These are phyloP conservation scores for Corbicula japonica DNA, from an alignment of 2,888 invertebrate species.

Conservation along the genomic window DNA sequence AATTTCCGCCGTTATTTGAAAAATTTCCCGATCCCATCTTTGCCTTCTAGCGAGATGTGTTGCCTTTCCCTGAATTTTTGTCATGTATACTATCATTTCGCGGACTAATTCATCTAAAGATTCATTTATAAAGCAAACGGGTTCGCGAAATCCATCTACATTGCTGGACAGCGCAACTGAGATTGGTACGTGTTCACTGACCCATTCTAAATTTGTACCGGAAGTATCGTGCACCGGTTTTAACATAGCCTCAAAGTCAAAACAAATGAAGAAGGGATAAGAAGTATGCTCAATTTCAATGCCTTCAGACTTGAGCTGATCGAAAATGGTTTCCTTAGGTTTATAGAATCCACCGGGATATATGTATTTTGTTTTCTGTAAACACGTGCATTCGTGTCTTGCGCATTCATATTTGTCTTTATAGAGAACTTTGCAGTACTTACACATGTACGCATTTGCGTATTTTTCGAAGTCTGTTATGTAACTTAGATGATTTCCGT, in stretches of 20 bases:
- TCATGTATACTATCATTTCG: background rate
- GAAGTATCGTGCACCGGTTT: background rate
- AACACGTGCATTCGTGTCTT: constrained; percentile 4
- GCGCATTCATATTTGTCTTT: too few relatives aligned
- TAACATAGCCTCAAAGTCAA: constrained; percentile 32
- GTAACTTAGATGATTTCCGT: constrained; percentile 38
- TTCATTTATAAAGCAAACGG: constrained; percentile 27
- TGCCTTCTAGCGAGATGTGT: background rate
- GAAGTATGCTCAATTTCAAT: constrained; percentile 8
- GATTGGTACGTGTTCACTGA: constrained; percentile 31
- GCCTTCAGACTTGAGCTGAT: constrained; percentile 29
- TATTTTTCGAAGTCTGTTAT: constrained; percentile 11
- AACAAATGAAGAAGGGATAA: constrained; percentile 44
- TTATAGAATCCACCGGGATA: constrained; percentile 46
- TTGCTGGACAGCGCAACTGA: constrained; percentile 44
- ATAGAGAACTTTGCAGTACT: constrained; percentile 17
- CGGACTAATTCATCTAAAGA: constrained; percentile 23
- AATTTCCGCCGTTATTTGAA: background rate
- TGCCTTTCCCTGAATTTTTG: background rate
- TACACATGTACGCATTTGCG: constrained; percentile 12
- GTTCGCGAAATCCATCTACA: constrained; percentile 22
- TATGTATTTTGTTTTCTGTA: constrained; percentile 16
- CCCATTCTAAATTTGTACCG: constrained; percentile 23
- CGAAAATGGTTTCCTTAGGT: constrained; percentile 37
- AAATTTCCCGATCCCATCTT: background rate